Base-by-base conservation (phyloP, 35 echinoderm and acorn worm species). In the Diadema setosum region DNA sequence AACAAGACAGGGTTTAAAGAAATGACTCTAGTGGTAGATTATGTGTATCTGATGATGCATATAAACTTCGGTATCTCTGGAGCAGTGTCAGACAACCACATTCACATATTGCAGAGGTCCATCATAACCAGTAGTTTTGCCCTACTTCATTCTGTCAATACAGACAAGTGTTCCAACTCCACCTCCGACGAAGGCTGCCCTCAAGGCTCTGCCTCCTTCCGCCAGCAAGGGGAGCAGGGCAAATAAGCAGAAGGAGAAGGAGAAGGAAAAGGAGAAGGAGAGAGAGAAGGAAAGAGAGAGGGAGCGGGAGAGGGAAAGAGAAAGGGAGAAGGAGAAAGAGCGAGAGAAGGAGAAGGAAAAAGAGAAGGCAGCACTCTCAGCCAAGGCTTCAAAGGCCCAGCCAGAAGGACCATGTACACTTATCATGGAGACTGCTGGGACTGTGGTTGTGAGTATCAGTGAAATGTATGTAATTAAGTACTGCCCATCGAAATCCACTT, bases 351-450 rank as follows among this genome's bases (percentile, higher is more conserved):
- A 42, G 11, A 42, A 37, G 23, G 31, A 85, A 58, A 39, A 35
- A 15, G 65, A 75, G 36, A 88, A 88, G 48, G 33, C 33, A 14
- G 83, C 24, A 52, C 31, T 80, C 60, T 44, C 89, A 75, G 45
- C 65, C 17, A 60, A 45, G 30, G 18, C 58, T 48, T 29, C 89
- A 12, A 87, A 40, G 31, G 12, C 60, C 17, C 33, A 87, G 84
- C 23, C 56, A 14, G 49, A 34, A 37, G 91, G 41, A 34, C 86
- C 88, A 39, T 82, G 91, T 45, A 89, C 64, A 26, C 86, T 94
- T 14, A 84, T 94, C 17, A 82, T 73, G 4, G 91, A 94, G 78
- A 94, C 91, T 46, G 64, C 83, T 67, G 91, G 91, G 29, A 94
- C 91, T 30, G 86, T 94, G 20, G 45, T 94, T 34, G 91, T 94